These are phyloP conservation scores for Pimephales promelas DNA, from an alignment of 2,113 vertebrate genomes.

Conservation along the genomic window DNA sequence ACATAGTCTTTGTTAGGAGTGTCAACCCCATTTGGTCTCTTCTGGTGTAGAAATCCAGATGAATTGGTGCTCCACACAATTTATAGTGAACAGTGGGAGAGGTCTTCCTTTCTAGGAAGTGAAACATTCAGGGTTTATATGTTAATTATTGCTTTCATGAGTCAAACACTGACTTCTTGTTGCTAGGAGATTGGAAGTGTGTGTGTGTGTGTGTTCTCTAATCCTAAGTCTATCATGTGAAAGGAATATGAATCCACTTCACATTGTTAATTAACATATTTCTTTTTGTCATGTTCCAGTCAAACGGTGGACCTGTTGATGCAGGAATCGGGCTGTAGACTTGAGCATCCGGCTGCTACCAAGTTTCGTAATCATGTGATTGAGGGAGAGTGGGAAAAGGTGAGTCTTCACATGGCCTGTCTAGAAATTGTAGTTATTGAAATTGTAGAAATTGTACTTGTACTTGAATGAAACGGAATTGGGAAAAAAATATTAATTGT, in stretches of 20 bases:
- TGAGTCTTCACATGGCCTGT: slow-evolving; percentile 64
- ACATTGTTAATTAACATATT: not conserved
- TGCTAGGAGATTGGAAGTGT: slow-evolving; percentile 3
- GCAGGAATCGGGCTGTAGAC: slow-evolving; percentile 97
- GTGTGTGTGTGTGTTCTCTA: not conserved
- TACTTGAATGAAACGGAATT: not conserved
- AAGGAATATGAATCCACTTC: not conserved
- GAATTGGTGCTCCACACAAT: not conserved
- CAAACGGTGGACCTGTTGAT: slow-evolving; percentile 98
- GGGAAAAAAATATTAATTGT: too few species aligned
- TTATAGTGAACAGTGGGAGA: not conserved
- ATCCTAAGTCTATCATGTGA: not conserved
- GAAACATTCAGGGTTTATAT: not conserved
- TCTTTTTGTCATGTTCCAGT: slow-evolving; percentile 69
- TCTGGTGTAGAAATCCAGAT: not conserved
- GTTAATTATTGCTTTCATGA: not conserved
- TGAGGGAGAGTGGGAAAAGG: slow-evolving; percentile 99
- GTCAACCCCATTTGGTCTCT: not conserved
- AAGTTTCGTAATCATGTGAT: slow-evolving; percentile 98
- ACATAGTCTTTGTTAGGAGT: not conserved
- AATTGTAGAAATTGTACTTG: too few species aligned
- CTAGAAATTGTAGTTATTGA: not conserved
- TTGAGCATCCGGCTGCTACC: slow-evolving; percentile 96
- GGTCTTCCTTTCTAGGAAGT: not conserved
- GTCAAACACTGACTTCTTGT: not conserved